Evolutionary conservation across 2,888 invertebrate species (phyloP).

Genomic region (Napeogenes sylphis): DNA sequence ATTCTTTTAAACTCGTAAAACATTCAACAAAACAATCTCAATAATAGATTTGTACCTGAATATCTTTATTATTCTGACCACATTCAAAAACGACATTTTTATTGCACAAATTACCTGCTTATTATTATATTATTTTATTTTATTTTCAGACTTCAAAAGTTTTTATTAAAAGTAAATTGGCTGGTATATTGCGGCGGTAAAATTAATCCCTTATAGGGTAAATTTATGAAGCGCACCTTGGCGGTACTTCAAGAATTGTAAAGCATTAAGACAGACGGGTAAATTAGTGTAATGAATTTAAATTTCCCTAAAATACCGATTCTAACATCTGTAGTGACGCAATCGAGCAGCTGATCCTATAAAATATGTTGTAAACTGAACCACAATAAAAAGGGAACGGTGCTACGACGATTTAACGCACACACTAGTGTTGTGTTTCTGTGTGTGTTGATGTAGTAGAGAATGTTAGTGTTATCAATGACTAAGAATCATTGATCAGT

Average conservation of each 20-base stretch:
- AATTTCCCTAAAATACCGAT: constrained; percentile 41
- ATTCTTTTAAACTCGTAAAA: constrained; percentile 47
- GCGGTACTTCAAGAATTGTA: constrained; percentile 24
- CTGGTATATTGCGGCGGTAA: constrained; percentile 14
- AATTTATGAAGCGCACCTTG: constrained; percentile 18
- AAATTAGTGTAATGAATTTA: constrained; percentile 28
- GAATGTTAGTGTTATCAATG: too few relatives aligned
- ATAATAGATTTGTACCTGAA: constrained; percentile 62
- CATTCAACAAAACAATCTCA: constrained; percentile 43
- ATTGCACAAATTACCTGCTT: constrained; percentile 31
- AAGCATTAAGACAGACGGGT: constrained; percentile 13
- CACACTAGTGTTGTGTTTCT: constrained; percentile 25
- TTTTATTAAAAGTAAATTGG: not conserved
- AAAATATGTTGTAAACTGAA: constrained; percentile 59
- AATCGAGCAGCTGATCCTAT: constrained; percentile 68
- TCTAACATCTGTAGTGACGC: constrained; percentile 53
- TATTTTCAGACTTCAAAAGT: too few relatives aligned
- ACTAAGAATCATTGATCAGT: too few relatives aligned
- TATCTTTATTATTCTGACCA: constrained; percentile 25
- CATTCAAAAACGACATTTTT: constrained; percentile 28
- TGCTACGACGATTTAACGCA: constrained; percentile 29
- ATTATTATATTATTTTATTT: not conserved
- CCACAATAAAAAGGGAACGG: constrained; percentile 51
- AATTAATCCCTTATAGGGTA: constrained; percentile 16
- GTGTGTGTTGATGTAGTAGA: too few relatives aligned